Conservation (phyloP, 2,888 invertebrate genomes). For the Tridacna crocea region DNA sequence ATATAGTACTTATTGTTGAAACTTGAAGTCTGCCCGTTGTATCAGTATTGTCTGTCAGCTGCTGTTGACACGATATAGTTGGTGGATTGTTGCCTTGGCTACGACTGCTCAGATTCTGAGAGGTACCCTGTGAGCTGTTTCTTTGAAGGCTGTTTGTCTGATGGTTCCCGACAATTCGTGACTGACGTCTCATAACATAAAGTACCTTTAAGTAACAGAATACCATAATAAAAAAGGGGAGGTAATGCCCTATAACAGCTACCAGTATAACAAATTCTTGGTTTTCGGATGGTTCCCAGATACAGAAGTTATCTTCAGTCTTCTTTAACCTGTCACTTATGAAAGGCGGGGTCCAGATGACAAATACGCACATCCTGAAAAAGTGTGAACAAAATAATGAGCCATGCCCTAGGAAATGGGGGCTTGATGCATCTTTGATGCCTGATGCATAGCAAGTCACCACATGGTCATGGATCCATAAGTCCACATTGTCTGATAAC, state of each 20-base stretch:
- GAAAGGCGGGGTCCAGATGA: slow-evolving; percentile 79
- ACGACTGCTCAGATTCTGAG: neutral
- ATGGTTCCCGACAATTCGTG: slow-evolving; percentile 8
- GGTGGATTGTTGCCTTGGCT: neutral
- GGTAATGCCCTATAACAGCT: slow-evolving; percentile 79
- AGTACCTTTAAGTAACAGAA: slow-evolving; percentile 75
- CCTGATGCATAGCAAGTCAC: too few relatives aligned
- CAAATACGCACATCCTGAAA: slow-evolving; percentile 73
- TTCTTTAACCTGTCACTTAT: slow-evolving; percentile 74
- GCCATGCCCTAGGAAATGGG: neutral
- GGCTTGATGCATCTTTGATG: neutral
- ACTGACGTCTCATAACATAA: slow-evolving; percentile 62
- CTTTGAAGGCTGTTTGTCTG: neutral
- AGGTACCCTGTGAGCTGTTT: neutral
- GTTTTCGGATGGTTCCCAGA: slow-evolving; percentile 80
- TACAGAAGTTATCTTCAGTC: slow-evolving; percentile 68
- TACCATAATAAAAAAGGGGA: slow-evolving; percentile 73
- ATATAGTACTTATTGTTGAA: neutral
- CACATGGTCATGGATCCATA: too few relatives aligned
- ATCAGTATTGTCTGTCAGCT: neutral
- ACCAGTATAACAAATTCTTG: slow-evolving; percentile 78
- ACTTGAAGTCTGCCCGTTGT: neutral
- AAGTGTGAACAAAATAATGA: neutral
- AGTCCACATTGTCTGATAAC: too few relatives aligned
- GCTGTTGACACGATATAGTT: neutral